Evolutionary conservation across 1,140 invertebrate genomes (phyloP).

Genomic region (Calephelis nemesis): DNA sequence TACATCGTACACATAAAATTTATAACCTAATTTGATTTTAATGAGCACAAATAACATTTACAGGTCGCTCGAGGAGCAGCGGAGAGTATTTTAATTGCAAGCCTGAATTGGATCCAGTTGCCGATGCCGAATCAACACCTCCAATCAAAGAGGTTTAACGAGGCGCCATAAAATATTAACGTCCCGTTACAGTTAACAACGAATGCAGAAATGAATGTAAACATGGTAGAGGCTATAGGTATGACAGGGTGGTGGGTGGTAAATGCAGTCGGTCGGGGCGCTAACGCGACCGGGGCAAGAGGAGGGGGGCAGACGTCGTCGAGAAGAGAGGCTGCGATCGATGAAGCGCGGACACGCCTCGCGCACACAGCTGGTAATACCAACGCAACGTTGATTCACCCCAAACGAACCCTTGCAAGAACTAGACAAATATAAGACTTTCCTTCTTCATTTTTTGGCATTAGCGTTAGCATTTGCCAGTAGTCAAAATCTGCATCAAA

Average conservation of each 20-base stretch:
- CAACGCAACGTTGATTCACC: conserved; percentile 54
- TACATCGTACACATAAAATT: conserved; percentile 64
- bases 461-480: too few species aligned
- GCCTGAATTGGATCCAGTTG: conserved; percentile 44
- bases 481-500: too few species aligned
- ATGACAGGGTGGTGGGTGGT: conserved; percentile 60
- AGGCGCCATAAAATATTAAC: conserved; percentile 25
- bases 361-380: conserved; percentile 48
- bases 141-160: conserved; percentile 35
- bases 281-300: conserved; percentile 60
- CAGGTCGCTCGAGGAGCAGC: conserved; percentile 63
- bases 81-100: conserved; percentile 66
- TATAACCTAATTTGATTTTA: conserved; percentile 69
- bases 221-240: conserved; percentile 47
- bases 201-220: conserved; percentile 26
- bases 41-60: conserved; percentile 68
- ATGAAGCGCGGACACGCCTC: conserved; percentile 77
- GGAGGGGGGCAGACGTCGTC: conserved; percentile 64
- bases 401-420: conserved; percentile 10
- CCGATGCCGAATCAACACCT: conserved; percentile 58
- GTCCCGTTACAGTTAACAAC: not conserved
- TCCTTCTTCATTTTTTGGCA: too few species aligned
- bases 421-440: not conserved
- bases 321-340: conserved; percentile 76
- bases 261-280: conserved; percentile 76